Percentiles rank a stretch among this genome's conserved stretches.
Evolutionary conservation across 2,888 invertebrate genomes (phyloP).

Genomic region (Mythimna ferrago): DNA sequence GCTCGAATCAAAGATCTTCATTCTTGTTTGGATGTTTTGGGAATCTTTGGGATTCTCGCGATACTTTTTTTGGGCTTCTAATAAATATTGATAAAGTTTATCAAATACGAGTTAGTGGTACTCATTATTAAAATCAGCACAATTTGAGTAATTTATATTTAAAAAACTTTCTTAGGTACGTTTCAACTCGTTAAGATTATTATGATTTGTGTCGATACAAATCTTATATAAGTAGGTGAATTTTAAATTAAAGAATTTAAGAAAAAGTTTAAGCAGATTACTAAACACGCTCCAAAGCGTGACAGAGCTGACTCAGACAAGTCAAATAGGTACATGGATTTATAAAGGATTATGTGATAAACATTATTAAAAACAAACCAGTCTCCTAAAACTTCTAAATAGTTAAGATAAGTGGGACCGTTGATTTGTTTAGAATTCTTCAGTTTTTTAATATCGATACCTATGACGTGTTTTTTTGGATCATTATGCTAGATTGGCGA

Average conservation of each 20-base stretch:
- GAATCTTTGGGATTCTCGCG: too few species aligned
- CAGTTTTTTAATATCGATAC: neutral
- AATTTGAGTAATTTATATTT: neutral
- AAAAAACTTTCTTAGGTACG: neutral
- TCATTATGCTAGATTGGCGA: neutral
- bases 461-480: neutral
- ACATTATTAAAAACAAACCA: constrained; percentile 5
- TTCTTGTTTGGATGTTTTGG: neutral
- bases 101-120: too few species aligned
- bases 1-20: neutral
- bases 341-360: constrained; percentile 29
- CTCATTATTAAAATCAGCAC: too few species aligned
- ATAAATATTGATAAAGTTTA: too few species aligned
- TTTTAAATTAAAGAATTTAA: constrained; percentile 20
- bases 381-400: constrained; percentile 11
- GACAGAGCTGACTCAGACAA: constrained; percentile 22
- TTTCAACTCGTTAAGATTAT: neutral
- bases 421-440: constrained; percentile 17
- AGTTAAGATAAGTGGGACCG: constrained; percentile 11
- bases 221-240: constrained; percentile 1
- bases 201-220: neutral
- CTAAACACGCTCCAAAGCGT: constrained; percentile 18
- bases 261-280: constrained; percentile 18
- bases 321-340: constrained; percentile 20
- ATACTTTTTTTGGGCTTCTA: too few species aligned